Percentiles rank a stretch among this genome's conserved stretches.
phyloP scores from a whole-genome alignment of 1,140 invertebrate species.

The Drosophila azteca region DNA sequence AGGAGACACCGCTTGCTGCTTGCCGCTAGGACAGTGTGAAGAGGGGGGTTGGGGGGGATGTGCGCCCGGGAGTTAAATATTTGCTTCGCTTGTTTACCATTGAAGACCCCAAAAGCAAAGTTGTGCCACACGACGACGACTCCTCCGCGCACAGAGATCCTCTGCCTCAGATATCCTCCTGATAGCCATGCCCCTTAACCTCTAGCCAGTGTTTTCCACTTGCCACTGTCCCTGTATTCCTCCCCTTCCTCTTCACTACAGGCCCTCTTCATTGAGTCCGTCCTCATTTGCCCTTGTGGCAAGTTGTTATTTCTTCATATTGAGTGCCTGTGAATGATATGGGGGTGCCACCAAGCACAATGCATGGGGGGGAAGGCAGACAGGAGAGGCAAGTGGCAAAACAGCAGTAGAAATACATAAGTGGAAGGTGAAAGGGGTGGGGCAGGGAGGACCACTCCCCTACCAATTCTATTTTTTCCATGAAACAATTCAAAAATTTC shows the following conservation, averaged over 20 bases:
- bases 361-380: constrained; percentile 11
- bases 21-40: too few species aligned
- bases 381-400: background rate
- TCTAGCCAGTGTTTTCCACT: too few species aligned
- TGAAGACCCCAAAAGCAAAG: constrained; percentile 71
- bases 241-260: too few species aligned
- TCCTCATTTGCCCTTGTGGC: constrained; percentile 43
- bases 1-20: constrained; percentile 32
- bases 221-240: constrained; percentile 4
- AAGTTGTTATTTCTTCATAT: constrained; percentile 81
- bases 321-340: constrained; percentile 52
- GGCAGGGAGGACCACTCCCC: background rate
- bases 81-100: constrained; percentile 75
- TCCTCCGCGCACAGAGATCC: background rate
- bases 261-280: background rate
- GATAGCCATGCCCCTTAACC: background rate
- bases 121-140: constrained; percentile 20
- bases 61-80: constrained; percentile 71
- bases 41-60: background rate
- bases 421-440: background rate
- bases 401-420: too few species aligned
- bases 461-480: too few species aligned
- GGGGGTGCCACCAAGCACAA: background rate
- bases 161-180: background rate
- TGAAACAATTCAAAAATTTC: too few species aligned